Percentiles rank a stretch among this genome's conserved stretches.
These are phyloP conservation scores for Rhea pennata DNA, from an alignment of 2,113 vertebrate species.

Conservation along the genomic window DNA sequence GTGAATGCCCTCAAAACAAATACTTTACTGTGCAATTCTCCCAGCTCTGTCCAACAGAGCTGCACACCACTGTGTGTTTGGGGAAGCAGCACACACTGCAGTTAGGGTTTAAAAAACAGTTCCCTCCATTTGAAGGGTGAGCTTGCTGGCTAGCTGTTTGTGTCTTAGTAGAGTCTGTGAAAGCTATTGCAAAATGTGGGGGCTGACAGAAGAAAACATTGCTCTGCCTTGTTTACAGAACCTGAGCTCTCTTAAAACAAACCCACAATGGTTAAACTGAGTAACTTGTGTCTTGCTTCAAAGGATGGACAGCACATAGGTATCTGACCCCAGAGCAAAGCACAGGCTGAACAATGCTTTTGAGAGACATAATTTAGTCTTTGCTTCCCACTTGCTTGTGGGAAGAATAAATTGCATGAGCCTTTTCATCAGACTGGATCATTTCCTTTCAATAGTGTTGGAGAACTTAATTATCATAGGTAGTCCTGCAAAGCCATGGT, in stretches of 20 bases:
- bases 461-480: not conserved
- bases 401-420: not conserved
- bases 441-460: not conserved
- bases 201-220: slow-evolving; percentile 29
- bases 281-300: slow-evolving; percentile 4
- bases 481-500: not conserved
- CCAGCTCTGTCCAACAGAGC: not conserved
- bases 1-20: not conserved
- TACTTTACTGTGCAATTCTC: not conserved
- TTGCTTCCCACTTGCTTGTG: not conserved
- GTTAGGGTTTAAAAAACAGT: not conserved
- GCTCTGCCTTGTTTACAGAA: slow-evolving; percentile 39
- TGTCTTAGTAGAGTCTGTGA: not conserved
- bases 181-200: slow-evolving; percentile 28
- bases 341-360: not conserved
- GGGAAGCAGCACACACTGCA: not conserved
- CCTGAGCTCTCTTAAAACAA: not conserved
- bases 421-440: not conserved
- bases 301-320: not conserved
- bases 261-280: not conserved
- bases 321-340: not conserved
- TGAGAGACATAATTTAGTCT: not conserved
- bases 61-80: not conserved
- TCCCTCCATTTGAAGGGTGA: not conserved
- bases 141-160: slow-evolving; percentile 6